Percentiles rank a stretch among this genome's conserved stretches.
Evolutionary conservation across 30 jellyfish, hydroid and myxozoan species (phyloP).

Genomic region (Clytia hemisphaerica): DNA sequence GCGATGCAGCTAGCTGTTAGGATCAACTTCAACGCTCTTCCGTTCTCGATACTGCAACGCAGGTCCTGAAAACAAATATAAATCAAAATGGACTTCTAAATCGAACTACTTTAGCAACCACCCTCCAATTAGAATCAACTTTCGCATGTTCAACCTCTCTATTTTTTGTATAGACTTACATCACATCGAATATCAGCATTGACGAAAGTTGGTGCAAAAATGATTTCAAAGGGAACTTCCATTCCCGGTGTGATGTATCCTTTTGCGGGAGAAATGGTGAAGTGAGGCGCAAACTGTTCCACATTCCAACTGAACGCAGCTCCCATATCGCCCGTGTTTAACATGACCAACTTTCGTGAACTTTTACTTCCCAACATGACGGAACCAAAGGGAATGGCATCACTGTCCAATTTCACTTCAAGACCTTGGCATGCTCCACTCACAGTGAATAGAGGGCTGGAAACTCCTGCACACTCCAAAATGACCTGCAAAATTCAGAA

Average conservation of each 20-base stretch:
- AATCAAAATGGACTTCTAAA: background rate
- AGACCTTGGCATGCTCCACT: conserved; percentile 88
- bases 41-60: conserved; percentile 90
- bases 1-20: conserved; percentile 84
- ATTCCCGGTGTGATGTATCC: conserved; percentile 95
- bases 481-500: conserved; percentile 43
- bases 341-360: conserved; percentile 75
- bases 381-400: conserved; percentile 90
- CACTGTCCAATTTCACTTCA: conserved; percentile 79
- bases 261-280: conserved; percentile 61
- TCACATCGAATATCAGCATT: conserved; percentile 85
- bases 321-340: conserved; percentile 86
- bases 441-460: conserved; percentile 69
- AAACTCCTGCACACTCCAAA: conserved; percentile 77
- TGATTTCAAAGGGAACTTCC: conserved; percentile 88
- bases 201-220: conserved; percentile 74
- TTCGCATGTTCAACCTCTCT: background rate
- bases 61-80: conserved; percentile 41
- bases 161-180: conserved; percentile 49
- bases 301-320: conserved; percentile 83
- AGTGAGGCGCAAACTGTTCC: conserved; percentile 65
- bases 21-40: conserved; percentile 61
- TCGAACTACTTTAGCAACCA: background rate
- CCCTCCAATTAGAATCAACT: background rate
- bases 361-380: conserved; percentile 93